Conservation (phyloP, 2,797 vertebrate species). For the Anableps anableps region DNA sequence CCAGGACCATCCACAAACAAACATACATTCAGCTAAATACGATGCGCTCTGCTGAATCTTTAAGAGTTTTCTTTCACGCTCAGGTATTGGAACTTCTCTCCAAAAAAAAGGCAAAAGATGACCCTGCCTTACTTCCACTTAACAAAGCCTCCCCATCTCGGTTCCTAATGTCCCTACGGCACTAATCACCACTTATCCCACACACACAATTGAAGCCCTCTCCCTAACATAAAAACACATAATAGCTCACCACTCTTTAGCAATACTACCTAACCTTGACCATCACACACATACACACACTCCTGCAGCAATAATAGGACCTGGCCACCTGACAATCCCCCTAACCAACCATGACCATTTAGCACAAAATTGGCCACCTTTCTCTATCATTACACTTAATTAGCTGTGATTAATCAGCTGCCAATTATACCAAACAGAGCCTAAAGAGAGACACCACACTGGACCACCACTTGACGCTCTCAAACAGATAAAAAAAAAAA, state of each 20-base stretch:
- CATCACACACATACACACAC: conserved; percentile 57
- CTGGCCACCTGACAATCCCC: conserved; percentile 70
- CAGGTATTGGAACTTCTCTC: conserved; percentile 23
- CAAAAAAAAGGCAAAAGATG: conserved; percentile 12
- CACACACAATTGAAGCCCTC: conserved; percentile 40
- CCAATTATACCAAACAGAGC: conserved; percentile 83
- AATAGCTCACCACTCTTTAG: conserved; percentile 75
- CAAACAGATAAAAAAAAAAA: conserved; percentile 14
- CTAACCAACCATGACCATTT: conserved; percentile 78
- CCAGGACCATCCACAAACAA: conserved; percentile 76
- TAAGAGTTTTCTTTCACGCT: conserved; percentile 27
- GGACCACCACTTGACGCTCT: conserved; percentile 73
- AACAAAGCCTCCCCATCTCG: conserved; percentile 73
- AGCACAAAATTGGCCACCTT: conserved; percentile 82
- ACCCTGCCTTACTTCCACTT: conserved; percentile 62
- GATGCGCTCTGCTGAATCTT: conserved; percentile 10
- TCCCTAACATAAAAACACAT: conserved; percentile 73
- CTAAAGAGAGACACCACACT: conserved; percentile 78
- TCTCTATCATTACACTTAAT: conserved; percentile 87
- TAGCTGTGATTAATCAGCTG: conserved; percentile 85
- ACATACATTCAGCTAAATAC: conserved; percentile 6
- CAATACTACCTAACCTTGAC: conserved; percentile 78
- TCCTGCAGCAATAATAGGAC: conserved; percentile 60
- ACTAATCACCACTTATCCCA: conserved; percentile 72
- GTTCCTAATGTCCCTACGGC: conserved; percentile 75